A percentile compares a stretch with the other conserved stretches of the same genome.
Evolutionary conservation across 2,113 vertebrate genomes (phyloP).

Genomic region (Oryctolagus cuniculus): DNA sequence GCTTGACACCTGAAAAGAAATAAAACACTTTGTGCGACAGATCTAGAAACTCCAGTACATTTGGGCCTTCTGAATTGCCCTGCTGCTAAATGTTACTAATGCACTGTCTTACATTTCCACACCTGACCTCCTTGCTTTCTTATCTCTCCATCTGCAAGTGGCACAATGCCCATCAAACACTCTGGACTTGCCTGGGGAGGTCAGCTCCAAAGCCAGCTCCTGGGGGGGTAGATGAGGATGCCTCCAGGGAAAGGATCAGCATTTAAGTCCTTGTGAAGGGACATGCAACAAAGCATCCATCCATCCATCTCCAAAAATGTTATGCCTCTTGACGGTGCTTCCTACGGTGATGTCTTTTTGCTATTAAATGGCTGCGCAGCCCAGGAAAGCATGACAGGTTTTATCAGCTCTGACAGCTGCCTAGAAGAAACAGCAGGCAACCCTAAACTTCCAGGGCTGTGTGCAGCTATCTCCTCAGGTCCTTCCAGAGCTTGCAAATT

Average conservation of each 20-base stretch:
- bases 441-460: background rate
- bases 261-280: constrained; percentile 53
- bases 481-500: accelerated
- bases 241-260: background rate
- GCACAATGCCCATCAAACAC: constrained; percentile 73
- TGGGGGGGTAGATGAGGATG: background rate
- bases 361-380: constrained; percentile 32
- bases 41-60: background rate
- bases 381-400: constrained; percentile 49
- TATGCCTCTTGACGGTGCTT: constrained; percentile 57
- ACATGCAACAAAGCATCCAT: constrained; percentile 46
- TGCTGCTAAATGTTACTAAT: constrained; percentile 60
- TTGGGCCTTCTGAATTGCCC: background rate
- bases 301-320: constrained; percentile 43
- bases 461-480: background rate
- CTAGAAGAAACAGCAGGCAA: constrained; percentile 51
- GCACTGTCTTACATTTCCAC: background rate
- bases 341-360: constrained; percentile 59
- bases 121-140: background rate
- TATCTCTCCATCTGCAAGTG: constrained; percentile 71
- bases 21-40: background rate
- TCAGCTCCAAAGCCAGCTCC: constrained; percentile 71
- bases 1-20: constrained; percentile 63
- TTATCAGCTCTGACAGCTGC: constrained; percentile 69
- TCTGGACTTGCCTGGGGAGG: constrained; percentile 66